Percentiles rank a stretch among this genome's conserved stretches.
These are phyloP conservation scores for Azorinus chamasolen DNA, from an alignment of 2,888 invertebrate species.

Conservation along the genomic window DNA sequence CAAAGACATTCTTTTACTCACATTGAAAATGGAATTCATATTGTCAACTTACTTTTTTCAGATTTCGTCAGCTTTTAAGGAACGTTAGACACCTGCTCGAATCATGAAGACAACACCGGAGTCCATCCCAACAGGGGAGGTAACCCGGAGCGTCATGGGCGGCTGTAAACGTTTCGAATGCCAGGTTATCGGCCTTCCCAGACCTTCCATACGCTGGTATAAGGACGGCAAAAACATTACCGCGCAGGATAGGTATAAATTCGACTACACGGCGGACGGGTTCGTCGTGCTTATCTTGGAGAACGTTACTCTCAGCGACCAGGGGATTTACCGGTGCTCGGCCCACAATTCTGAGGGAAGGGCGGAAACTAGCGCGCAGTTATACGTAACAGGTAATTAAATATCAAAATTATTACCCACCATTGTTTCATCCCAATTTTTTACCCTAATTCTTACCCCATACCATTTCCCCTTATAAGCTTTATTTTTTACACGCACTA, in stretches of 20 bases:
- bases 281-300: conserved; percentile 82
- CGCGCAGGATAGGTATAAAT: conserved; percentile 75
- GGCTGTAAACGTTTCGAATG: conserved; percentile 84
- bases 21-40: no score
- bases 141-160: conserved; percentile 64
- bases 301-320: conserved; percentile 80
- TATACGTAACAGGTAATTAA: conserved; percentile 82
- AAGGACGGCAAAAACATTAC: conserved; percentile 85
- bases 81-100: no score
- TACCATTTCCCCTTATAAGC: no score
- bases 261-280: conserved; percentile 78
- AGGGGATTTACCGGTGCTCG: conserved; percentile 84
- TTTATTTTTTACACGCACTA: no score
- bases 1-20: no score
- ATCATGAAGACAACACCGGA: no score
- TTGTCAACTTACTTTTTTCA: no score
- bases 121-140: conserved; percentile 4
- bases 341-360: conserved; percentile 85
- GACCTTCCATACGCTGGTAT: conserved; percentile 85
- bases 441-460: no score
- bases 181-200: conserved; percentile 84
- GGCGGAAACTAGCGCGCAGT: conserved; percentile 84
- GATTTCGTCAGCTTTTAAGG: no score
- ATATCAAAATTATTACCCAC: conserved; percentile 9
- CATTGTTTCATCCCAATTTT: background rate